Percentiles rank a stretch among this genome's conserved stretches.
Conservation (phyloP, 2,797 vertebrate genomes). For the Bradypodion ventrale region DNA sequence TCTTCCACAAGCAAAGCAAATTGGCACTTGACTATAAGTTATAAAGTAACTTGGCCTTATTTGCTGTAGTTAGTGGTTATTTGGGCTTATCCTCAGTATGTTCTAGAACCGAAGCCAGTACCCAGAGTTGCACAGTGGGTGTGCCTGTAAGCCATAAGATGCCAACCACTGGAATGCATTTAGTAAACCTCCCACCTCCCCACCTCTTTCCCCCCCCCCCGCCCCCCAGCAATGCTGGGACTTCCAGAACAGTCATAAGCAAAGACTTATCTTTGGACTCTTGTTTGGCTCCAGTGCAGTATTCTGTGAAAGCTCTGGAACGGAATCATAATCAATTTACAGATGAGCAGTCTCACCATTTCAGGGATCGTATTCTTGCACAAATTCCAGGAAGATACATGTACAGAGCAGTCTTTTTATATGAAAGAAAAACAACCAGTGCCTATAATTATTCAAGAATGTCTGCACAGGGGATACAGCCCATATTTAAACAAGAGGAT, state of each 20-base stretch:
- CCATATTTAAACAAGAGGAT: neutral
- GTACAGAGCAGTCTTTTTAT: constrained; percentile 31
- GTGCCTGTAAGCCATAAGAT: constrained; percentile 72
- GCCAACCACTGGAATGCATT: constrained; percentile 79
- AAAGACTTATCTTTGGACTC: constrained; percentile 55
- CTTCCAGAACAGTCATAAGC: constrained; percentile 58
- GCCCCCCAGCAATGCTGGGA: constrained; percentile 67
- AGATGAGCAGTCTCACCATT: constrained; percentile 46
- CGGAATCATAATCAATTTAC: constrained; percentile 55
- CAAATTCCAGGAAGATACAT: constrained; percentile 12
- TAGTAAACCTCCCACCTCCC: constrained; percentile 57
- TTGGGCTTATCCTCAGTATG: constrained; percentile 60
- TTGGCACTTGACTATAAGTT: constrained; percentile 54
- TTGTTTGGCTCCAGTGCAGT: constrained; percentile 36
- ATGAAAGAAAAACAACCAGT: neutral
- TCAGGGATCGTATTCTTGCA: constrained; percentile 47
- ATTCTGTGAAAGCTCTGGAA: constrained; percentile 58
- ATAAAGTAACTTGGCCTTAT: constrained; percentile 51
- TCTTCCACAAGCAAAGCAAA: constrained; percentile 56
- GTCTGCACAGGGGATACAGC: neutral
- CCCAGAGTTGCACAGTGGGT: constrained; percentile 71
- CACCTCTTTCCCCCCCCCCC: too few relatives aligned
- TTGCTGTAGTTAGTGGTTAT: constrained; percentile 60
- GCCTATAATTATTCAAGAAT: constrained; percentile 19
- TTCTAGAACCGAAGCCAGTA: constrained; percentile 70